Evolutionary conservation across 53 echinoderm and acorn worm genomes (phyloP).

Genomic region (Actinopyga echinites): DNA sequence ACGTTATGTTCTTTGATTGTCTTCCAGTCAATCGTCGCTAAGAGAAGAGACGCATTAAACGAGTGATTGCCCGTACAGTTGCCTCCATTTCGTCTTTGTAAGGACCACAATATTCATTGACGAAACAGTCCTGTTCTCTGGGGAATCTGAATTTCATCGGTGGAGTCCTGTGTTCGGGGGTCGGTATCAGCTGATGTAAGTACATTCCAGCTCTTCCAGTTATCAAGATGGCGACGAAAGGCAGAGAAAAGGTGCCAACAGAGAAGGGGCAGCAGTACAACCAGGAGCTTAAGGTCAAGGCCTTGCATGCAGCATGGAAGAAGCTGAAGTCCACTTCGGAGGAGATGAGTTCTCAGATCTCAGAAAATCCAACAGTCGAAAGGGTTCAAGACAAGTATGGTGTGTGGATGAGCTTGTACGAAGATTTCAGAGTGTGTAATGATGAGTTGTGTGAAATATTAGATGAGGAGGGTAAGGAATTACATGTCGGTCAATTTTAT

Average conservation of each 20-base stretch:
- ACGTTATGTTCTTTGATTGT: no score
- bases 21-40: no score
- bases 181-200: no score
- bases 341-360: slow-evolving; percentile 14
- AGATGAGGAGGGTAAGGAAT: slow-evolving; percentile 1
- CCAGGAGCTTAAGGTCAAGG: slow-evolving; percentile 48
- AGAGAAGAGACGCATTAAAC: no score
- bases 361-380: slow-evolving; percentile 48
- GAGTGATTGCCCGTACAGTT: no score
- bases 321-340: slow-evolving; percentile 26
- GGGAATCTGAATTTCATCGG: no score
- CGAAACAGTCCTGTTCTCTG: no score
- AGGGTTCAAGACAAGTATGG: slow-evolving; percentile 27
- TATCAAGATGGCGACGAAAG: not conserved
- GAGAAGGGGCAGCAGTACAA: slow-evolving; percentile 39
- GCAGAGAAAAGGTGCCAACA: slow-evolving; percentile 24
- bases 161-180: no score
- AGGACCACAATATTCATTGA: no score
- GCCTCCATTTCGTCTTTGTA: no score
- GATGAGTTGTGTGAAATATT: slow-evolving; percentile 45
- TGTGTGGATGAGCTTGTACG: slow-evolving; percentile 43
- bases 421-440: slow-evolving; percentile 32
- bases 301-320: slow-evolving; percentile 21
- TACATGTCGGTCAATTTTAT: slow-evolving; percentile 27
- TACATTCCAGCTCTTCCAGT: no score